Evolutionary conservation across 2,797 vertebrate genomes (phyloP), one percentile per base, ranked within the genome.

Genomic region (Natrix natrix): DNA sequence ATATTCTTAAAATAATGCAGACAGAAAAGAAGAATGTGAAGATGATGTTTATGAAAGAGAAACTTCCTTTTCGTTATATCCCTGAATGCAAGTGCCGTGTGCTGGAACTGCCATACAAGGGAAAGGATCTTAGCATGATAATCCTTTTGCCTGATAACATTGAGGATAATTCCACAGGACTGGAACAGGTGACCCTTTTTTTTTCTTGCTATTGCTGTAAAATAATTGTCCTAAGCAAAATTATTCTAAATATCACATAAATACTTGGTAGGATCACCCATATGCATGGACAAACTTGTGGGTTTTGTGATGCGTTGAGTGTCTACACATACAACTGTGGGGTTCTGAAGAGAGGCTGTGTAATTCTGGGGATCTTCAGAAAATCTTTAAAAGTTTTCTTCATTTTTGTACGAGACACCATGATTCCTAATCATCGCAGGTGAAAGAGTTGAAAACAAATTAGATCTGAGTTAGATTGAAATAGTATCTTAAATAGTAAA

Each of bases 21-120:
- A 37, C 32, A 37, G 32, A 37, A 37, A 37, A 37, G 32, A 37
- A 37, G 32, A 94, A 97, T 1, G 98, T 99, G 95, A 98, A 98
- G 96, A 99, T 99, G 99, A 99, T 99, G 99, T 88, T 92, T 69
- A 97, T 97, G 94, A 97, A 98, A 86, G 92, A 93, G 1, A 97
- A 12, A 2, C 98, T 98, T 94, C 98, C 97, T 2, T 91, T 98
- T 17, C 93, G 97, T 32, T 98, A 94, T 61, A 96, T 99, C 48
- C 92, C 95, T 0, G 98, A 98, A 10, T 60, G 94, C 4, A 91
- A 94, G 89, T 98, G 97, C 24, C 97, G 98, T 97, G 94, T 99
- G 94, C 96, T 99, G 37, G 99, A 98, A 97, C 94, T 99, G 57
- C 98, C 98, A 0, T 99, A 99, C 8, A 83, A 92, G 0, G 97